Base-by-base conservation (phyloP, 2,113 vertebrate species). In the Corvus cornix region DNA sequence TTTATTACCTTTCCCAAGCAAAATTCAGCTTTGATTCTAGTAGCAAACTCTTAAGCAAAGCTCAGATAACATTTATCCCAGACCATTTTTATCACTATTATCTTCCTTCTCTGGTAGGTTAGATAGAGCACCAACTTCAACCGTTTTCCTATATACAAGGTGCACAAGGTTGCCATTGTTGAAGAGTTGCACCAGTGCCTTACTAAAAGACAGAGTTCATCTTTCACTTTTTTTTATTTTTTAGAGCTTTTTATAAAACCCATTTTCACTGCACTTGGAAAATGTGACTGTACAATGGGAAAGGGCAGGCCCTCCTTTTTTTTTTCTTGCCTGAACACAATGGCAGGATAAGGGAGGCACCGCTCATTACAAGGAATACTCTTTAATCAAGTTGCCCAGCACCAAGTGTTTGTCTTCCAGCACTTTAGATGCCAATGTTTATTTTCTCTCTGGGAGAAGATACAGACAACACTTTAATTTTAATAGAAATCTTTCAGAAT, bases 341-440 rank as follows among this genome's bases (percentile, higher is more conserved):
- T 97, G 94, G 68, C 96, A 97, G 97, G 97, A 97, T 96, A 96
- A 97, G 97, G 97, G 96, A 97, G 96, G 95, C 91, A 96, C 92
- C 87, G 0, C 85, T 95, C 84, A 84, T 90, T 96, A 87, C 82
- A 93, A 87, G 94, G 89, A 95, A 96, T 93, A 94, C 39, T 91
- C 90, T 96, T 96, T 94, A 96, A 94, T 97, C 96, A 91, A 91
- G 77, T 56, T 95, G 87, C 93, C 90, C 92, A 89, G 84, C 78
- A 93, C 92, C 56, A 93, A 91, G 78, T 78, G 82, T 92, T 95
- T 62, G 8, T 90, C 93, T 93, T 90, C 70, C 33, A 94, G 49
- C 80, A 76, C 86, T 82, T 68, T 62, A 90, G 48, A 87, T 93
- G 92, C 86, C 95, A 94, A 72, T 90, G 96, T 96, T 96, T 96